Conservation (phyloP, 2,888 invertebrate genomes). For the Asteroscopus sphinx region DNA sequence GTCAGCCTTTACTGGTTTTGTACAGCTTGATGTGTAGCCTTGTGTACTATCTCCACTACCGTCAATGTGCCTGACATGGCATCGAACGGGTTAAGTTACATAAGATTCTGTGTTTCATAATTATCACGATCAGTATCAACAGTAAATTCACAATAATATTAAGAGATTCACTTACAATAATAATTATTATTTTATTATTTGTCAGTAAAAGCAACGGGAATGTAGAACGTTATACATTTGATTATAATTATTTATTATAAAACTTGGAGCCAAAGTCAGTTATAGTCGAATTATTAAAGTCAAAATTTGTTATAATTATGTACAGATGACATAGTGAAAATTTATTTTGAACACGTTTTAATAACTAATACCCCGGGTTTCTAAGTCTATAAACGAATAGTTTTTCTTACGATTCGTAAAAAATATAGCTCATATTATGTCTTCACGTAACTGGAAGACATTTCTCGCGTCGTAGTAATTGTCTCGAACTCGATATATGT, state of each 20-base stretch:
- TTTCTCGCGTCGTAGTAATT: no score
- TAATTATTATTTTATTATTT: constrained; percentile 30
- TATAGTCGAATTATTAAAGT: constrained; percentile 29
- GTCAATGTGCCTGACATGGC: no score
- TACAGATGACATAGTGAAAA: constrained; percentile 29
- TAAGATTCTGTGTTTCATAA: not conserved
- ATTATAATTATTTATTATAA: constrained; percentile 33
- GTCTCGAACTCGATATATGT: no score
- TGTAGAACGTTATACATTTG: constrained; percentile 37
- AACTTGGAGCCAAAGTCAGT: constrained; percentile 47
- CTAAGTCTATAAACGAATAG: no score
- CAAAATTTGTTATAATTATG: constrained; percentile 1
- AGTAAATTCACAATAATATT: constrained; percentile 7
- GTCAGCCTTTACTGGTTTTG: no score
- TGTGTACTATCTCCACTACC: no score
- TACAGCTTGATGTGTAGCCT: no score
- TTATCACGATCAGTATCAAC: constrained; percentile 21
- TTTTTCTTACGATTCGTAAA: no score
- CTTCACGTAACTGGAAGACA: no score
- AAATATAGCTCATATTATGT: no score
- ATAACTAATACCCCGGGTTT: no score
- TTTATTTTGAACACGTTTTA: constrained; percentile 34
- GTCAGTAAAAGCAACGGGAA: constrained; percentile 54
- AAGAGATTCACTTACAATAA: constrained; percentile 49
- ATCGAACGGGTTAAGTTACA: no score